phyloP scores from a whole-genome alignment of 2,888 invertebrate genomes.

The Amblyteles armatorius region DNA sequence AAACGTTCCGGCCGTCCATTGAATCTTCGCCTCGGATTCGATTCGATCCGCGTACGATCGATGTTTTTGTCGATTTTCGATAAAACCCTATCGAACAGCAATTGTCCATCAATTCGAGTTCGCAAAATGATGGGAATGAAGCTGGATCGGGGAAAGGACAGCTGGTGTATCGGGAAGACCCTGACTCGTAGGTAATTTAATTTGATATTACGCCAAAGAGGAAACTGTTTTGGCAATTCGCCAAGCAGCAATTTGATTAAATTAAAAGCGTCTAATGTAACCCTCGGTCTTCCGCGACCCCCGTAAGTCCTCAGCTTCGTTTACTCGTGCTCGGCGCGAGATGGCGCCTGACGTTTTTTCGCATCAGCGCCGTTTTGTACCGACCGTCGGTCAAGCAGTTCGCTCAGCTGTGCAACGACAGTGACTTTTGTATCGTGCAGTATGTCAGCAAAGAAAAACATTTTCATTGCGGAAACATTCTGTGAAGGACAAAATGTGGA shows the following conservation, averaged over 20 bases:
- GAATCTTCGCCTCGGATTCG: background rate
- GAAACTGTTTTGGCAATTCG: conserved; percentile 57
- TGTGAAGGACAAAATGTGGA: too few species aligned
- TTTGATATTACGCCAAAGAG: conserved; percentile 62
- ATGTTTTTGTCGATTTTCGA: conserved; percentile 11
- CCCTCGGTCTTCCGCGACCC: conserved; percentile 23
- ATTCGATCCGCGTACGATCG: background rate
- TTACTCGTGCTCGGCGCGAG: conserved; percentile 38
- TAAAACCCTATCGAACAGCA: background rate
- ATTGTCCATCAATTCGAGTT: background rate
- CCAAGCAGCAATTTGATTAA: conserved; percentile 66
- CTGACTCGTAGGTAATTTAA: conserved; percentile 55
- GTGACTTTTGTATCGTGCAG: too few species aligned
- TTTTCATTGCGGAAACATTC: too few species aligned
- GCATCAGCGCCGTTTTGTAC: background rate
- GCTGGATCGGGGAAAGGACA: conserved; percentile 10
- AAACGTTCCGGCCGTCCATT: conserved; percentile 19
- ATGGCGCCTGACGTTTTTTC: conserved; percentile 39
- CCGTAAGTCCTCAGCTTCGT: conserved; percentile 29
- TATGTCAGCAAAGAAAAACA: too few species aligned
- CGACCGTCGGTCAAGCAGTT: background rate
- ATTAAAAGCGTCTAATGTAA: conserved; percentile 60
- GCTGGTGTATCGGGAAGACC: conserved; percentile 36
- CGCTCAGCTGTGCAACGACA: background rate
- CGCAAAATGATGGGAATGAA: conserved; percentile 12